A percentile compares a stretch with the other conserved stretches of the same genome.
Evolutionary conservation across 1,140 invertebrate genomes (phyloP).

Genomic region (Leptinotarsa lineolata): DNA sequence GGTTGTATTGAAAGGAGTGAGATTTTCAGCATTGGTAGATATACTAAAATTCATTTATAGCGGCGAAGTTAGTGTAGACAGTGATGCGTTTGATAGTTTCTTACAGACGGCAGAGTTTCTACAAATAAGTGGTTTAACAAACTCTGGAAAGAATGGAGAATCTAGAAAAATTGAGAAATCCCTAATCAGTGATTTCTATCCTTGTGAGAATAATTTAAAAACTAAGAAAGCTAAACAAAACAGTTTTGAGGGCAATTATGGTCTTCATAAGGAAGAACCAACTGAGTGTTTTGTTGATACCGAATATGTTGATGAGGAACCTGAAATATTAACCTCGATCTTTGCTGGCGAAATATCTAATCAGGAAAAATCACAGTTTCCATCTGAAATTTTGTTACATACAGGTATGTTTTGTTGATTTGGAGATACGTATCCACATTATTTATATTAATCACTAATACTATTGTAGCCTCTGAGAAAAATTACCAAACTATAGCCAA

Average conservation of each 20-base stretch:
- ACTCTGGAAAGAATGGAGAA: slow-evolving; percentile 45
- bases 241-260: neutral
- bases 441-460: too few species aligned
- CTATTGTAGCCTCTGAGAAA: too few species aligned
- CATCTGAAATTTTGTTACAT: slow-evolving; percentile 13
- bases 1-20: slow-evolving; percentile 83
- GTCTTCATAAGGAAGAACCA: neutral
- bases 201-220: slow-evolving; percentile 41
- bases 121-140: slow-evolving; percentile 68
- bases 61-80: slow-evolving; percentile 68
- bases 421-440: neutral
- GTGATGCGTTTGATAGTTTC: slow-evolving; percentile 67
- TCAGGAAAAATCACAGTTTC: slow-evolving; percentile 21
- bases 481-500: too few species aligned
- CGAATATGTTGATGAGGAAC: slow-evolving; percentile 12
- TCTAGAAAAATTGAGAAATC: slow-evolving; percentile 42
- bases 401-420: neutral
- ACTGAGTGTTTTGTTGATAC: neutral
- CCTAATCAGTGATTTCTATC: neutral
- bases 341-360: slow-evolving; percentile 17
- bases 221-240: slow-evolving; percentile 32
- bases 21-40: slow-evolving; percentile 78
- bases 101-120: slow-evolving; percentile 68
- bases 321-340: neutral
- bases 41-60: slow-evolving; percentile 83